These are phyloP conservation scores for Pachliopta kotzebuea DNA, from an alignment of 2,888 invertebrate genomes.

Conservation along the genomic window DNA sequence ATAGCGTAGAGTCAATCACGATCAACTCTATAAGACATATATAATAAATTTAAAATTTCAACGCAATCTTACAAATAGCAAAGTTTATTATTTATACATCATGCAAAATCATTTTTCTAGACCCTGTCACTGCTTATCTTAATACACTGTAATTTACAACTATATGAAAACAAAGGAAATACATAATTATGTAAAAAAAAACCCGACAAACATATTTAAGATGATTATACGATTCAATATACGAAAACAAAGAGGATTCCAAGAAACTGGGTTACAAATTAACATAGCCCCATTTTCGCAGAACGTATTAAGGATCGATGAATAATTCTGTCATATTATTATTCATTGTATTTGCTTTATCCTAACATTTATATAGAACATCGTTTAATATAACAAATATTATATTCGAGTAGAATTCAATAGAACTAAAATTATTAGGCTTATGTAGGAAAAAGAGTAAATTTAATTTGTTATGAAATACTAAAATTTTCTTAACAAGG, in stretches of 20 bases:
- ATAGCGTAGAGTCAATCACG: too few relatives aligned
- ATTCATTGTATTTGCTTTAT: slow-evolving; percentile 11
- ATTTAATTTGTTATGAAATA: too few relatives aligned
- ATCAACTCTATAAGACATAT: too few relatives aligned
- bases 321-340: slow-evolving; percentile 22
- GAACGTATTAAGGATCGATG: slow-evolving; percentile 18
- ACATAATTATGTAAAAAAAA: not conserved
- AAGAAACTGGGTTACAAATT: slow-evolving; percentile 28
- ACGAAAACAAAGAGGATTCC: slow-evolving; percentile 25
- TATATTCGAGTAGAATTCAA: too few relatives aligned
- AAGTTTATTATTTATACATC: not conserved
- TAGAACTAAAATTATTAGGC: too few relatives aligned
- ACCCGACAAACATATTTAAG: not conserved
- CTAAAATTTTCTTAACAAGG: too few relatives aligned
- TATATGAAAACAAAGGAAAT: not conserved
- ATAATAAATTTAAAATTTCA: too few relatives aligned
- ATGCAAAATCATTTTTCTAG: too few relatives aligned
- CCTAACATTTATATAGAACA: not conserved
- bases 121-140: too few relatives aligned
- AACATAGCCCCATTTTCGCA: slow-evolving; percentile 22
- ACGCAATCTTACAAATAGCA: too few relatives aligned
- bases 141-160: not conserved
- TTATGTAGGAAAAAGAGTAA: too few relatives aligned
- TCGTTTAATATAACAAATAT: not conserved
- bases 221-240: slow-evolving; percentile 20